Percentiles rank a stretch among this genome's conserved stretches.
Conservation (phyloP, 64 coral and sea anemone genomes). For the Dendrophyllia cribrosa region DNA sequence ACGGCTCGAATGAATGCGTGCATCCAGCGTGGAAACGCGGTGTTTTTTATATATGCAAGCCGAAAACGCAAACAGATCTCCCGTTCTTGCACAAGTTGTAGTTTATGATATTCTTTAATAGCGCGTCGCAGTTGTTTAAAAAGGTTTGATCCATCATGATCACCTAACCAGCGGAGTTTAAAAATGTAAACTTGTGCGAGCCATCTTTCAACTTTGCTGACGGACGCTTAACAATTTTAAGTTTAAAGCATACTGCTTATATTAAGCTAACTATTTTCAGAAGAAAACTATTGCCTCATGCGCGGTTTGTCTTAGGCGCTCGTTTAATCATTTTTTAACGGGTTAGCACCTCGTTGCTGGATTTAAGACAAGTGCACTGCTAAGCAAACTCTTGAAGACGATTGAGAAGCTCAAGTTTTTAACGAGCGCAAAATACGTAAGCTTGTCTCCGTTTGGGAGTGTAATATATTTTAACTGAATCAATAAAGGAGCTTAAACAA, state of each 20-base stretch:
- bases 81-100: background rate
- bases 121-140: background rate
- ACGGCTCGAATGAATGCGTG: background rate
- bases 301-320: background rate
- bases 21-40: background rate
- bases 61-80: conserved; percentile 21
- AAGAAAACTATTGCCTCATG: background rate
- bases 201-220: background rate
- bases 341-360: background rate
- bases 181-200: background rate
- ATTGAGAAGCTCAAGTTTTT: background rate
- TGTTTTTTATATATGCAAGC: background rate
- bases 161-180: background rate
- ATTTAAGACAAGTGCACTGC: background rate
- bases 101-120: conserved; percentile 37
- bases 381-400: background rate
- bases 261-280: background rate
- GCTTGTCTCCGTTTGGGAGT: conserved; percentile 22
- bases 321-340: background rate
- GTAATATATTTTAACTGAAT: conserved; percentile 29
- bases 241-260: background rate
- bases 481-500: conserved; percentile 16
- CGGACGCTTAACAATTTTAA: background rate
- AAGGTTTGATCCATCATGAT: conserved; percentile 8
- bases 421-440: background rate